Percentiles rank a stretch among this genome's conserved stretches.
These are phyloP conservation scores for Meleagris gallopavo DNA, from an alignment of 2,113 vertebrate genomes.

Conservation along the genomic window DNA sequence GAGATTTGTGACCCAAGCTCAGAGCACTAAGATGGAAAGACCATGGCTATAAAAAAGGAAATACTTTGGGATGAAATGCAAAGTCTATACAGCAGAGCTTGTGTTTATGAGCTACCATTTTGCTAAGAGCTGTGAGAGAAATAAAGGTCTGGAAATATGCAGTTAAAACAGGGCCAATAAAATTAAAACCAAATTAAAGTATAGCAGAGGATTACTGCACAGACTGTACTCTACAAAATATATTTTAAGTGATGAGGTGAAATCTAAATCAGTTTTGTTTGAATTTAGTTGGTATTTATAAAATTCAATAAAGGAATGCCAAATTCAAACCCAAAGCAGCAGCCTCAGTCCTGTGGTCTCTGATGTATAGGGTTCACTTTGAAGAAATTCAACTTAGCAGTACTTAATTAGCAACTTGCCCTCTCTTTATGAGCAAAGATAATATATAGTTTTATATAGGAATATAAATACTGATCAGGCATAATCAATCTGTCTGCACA, in stretches of 20 bases:
- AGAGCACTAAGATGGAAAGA: conserved; percentile 90
- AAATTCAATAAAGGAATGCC: conserved; percentile 77
- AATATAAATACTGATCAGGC: conserved; percentile 34
- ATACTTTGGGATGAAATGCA: conserved; percentile 96
- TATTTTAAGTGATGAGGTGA: conserved; percentile 85
- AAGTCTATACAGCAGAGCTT: conserved; percentile 96
- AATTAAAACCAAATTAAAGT: conserved; percentile 92
- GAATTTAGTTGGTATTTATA: conserved; percentile 82
- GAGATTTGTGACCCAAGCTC: conserved; percentile 97
- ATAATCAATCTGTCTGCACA: not conserved
- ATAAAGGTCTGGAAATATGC: conserved; percentile 89
- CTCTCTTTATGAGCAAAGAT: conserved; percentile 42
- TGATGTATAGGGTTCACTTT: conserved; percentile 69
- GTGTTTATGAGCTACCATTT: conserved; percentile 94
- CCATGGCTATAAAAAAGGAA: conserved; percentile 93
- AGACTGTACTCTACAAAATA: conserved; percentile 83
- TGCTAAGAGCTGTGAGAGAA: conserved; percentile 90
- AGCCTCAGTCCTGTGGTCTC: conserved; percentile 61
- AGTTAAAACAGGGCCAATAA: conserved; percentile 90
- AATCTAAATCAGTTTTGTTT: conserved; percentile 83
- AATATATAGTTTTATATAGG: conserved; percentile 34
- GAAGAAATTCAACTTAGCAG: conserved; percentile 69
- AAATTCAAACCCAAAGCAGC: conserved; percentile 76
- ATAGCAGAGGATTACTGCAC: conserved; percentile 86
- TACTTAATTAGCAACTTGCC: conserved; percentile 77